Base-by-base conservation (phyloP, 2,113 vertebrate species). In the Podocnemis expansa region DNA sequence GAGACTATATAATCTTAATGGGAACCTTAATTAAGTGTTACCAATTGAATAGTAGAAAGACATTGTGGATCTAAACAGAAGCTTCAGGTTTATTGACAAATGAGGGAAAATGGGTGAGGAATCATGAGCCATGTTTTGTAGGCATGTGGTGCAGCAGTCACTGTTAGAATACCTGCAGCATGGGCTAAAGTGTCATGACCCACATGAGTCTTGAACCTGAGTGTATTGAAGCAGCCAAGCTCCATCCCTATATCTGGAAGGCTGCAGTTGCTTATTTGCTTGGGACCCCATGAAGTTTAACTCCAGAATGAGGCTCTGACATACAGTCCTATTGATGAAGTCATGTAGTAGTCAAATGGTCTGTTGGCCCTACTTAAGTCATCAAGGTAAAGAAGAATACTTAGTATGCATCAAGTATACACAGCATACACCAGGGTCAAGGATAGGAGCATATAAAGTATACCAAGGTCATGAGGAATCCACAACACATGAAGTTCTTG, bases 11-110 rank as follows among this genome's bases (percentile, higher is more conserved):
- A 96, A 96, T 94, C 91, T 96, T 87, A 95, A 94, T 55, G 89
- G 52, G 45, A 95, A 78, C 93, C 54, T 96, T 97, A 97, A 96
- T 95, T 96, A 96, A 96, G 79, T 96, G 89, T 91, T 96, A 94
- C 75, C 27, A 84, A 95, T 93, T 82, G 21, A 93, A 94, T 96
- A 93, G 24, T 76, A 87, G 60, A 96, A 97, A 95, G 86, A 88
- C 89, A 55, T 93, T 51, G 82, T 94, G 92, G 92, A 94, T 94
- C 84, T 93, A 88, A 95, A 81, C 73, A 90, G 91, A 94, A 95
- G 88, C 89, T 38, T 94, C 75, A 78, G 58, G 58, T 92, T 88
- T 92, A 89, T 84, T 97, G 93, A 92, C 87, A 94, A 86, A 91
- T 38, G 27, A 78, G 54, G 47, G 73, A 54, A 38, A 55, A 70